Evolutionary conservation across 2,113 vertebrate species (phyloP), one percentile per base, ranked within the genome.

Genomic region (Archilochus colubris): DNA sequence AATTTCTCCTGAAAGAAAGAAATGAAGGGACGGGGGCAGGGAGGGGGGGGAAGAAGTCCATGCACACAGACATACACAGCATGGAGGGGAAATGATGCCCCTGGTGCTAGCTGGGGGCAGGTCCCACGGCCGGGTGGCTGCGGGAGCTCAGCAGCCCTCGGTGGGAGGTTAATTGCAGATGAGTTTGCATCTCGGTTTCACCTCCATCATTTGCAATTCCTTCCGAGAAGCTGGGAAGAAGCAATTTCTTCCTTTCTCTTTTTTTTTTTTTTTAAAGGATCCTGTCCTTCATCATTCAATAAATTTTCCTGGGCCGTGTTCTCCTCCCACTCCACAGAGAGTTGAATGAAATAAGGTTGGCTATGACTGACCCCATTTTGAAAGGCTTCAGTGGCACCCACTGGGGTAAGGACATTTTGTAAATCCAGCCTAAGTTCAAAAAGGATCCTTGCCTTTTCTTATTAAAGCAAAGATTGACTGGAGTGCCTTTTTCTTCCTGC

Each of bases 141-240:
- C 19, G 0, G 50, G 61, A 92, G 68, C 77, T 86, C 62, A n/a
- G 53, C 79, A 83, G 1, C 31, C 54, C n/a, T 9, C 36, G 2
- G 51, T 10, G 33, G 59, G 75, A 38, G 59, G 46, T 43, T 63
- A 70, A 78, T 81, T 22, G 2, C 67, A 74, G 64, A 36, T 58
- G 44, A 44, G 75, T 88, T 89, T 89, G 62, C n/a, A 54, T 30
- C 89, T 31, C 86, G 83, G 38, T 75, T 54, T 81, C 78, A 69
- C 55, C 59, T 53, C 85, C 57, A 75, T 88, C 95, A 88, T 86
- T 79, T 82, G 83, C 38, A 79, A 54, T 80, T 95, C 86, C 83
- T 91, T 92, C 72, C 2, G 0, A 95, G 81, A 91, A 86, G 33
- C 8, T 44, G 22, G 31, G 69, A 95, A 91, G 79, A 43, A 92